Base-by-base conservation (phyloP, 2,113 vertebrate genomes). In the Scortum barcoo region DNA sequence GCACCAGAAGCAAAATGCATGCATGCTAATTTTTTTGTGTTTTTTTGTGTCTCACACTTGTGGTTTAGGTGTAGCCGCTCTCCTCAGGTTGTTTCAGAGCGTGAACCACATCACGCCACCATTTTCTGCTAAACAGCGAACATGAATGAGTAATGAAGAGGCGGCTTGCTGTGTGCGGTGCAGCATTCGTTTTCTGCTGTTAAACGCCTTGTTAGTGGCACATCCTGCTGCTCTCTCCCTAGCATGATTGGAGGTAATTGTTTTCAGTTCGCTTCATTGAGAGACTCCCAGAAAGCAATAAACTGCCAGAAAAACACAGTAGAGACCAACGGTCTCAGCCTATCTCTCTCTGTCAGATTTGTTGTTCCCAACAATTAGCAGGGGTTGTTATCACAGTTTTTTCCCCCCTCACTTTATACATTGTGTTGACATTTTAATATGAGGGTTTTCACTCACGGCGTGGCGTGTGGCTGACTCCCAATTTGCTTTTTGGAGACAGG, bases 201-300 rank as follows among this genome's bases (percentile, higher is more conserved):
- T 78, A 88, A 94, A 85, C 72, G 84, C 74, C 88, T 92, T 90
- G 88, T 94, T 93, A 93, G 91, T 36, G 24, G 66, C n/a, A 67
- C 80, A 58, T 86, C 71, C 83, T 79, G 44, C 82, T 33, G 20
- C 3, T 72, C 54, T 62, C 74, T 85, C 78, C 65, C 58, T 17
- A 22, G 71, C 46, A 46, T 57, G 57, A 88, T 82, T 77, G 81
- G 86, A 83, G 61, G 82, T 81, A 81, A 87, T 88, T 89, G 83
- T 90, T 87, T 89, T 91, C 54, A 24, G 51, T 72, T 72, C 38
- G 74, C 87, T 82, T 83, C 83, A 67, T 26, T 72, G 76, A 67
- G 73, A 88, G 51, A 26, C 84, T 78, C 72, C 78, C 70, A 63
- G 67, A 82, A 89, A 81, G 71, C 65, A 81, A 83, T 76, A 61